Conservation (phyloP, 2,113 vertebrate genomes). For the Pandion haliaetus region DNA sequence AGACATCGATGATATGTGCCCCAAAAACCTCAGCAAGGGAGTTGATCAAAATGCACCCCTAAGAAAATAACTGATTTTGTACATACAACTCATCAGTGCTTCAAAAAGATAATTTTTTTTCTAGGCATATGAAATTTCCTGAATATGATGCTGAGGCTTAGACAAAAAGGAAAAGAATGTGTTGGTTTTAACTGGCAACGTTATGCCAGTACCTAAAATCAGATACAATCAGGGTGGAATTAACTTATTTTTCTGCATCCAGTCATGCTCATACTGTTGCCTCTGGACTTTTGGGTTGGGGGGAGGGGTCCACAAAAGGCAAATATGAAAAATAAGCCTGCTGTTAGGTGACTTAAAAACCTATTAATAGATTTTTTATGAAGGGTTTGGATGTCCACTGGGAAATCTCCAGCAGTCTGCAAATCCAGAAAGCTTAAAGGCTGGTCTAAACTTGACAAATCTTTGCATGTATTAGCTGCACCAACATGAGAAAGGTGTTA, state of each 20-base stretch:
- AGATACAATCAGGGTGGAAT: background rate
- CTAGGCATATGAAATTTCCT: background rate
- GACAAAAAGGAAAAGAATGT: background rate
- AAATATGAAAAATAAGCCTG: background rate
- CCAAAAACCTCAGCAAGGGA: conserved; percentile 57
- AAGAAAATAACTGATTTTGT: conserved; percentile 21
- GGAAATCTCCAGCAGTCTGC: background rate
- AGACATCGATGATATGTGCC: conserved; percentile 40
- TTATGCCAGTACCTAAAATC: background rate
- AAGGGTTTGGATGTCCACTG: background rate
- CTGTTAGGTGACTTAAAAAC: background rate
- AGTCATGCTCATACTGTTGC: background rate
- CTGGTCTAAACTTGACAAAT: background rate
- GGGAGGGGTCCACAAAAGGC: background rate
- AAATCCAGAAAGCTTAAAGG: background rate
- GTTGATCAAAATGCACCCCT: conserved; percentile 42
- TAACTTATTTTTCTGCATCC: background rate
- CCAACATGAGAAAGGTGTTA: background rate
- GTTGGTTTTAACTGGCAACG: background rate
- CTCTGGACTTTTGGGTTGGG: background rate
- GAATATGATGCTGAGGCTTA: background rate
- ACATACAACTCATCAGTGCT: background rate
- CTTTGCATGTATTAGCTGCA: background rate
- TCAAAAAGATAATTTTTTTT: background rate
- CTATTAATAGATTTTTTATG: background rate